Evolutionary conservation across 2,888 invertebrate species (phyloP).

Genomic region (Pasiphila rectangulata): DNA sequence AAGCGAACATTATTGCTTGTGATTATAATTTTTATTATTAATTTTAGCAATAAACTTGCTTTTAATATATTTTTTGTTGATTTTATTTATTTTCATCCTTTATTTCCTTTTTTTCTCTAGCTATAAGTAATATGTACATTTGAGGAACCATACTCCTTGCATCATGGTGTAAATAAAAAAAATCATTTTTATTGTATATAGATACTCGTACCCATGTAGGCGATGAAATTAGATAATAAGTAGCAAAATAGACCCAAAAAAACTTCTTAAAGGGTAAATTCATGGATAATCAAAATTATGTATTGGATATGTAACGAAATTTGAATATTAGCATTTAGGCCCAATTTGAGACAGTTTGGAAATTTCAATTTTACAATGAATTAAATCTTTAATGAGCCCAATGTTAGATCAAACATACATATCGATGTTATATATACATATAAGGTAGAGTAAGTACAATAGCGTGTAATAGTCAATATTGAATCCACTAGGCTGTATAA

Average conservation of each 20-base stretch:
- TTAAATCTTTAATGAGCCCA: slow-evolving; percentile 54
- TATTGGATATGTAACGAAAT: slow-evolving; percentile 58
- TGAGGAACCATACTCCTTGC: slow-evolving; percentile 80
- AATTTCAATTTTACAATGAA: slow-evolving; percentile 49
- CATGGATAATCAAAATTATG: slow-evolving; percentile 66
- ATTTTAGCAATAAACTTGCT: slow-evolving; percentile 81
- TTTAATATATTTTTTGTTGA: slow-evolving; percentile 69
- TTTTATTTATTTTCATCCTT: slow-evolving; percentile 63
- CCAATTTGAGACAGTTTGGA: slow-evolving; percentile 50
- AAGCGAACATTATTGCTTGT: slow-evolving; percentile 74
- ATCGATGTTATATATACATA: slow-evolving; percentile 75
- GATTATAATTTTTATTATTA: slow-evolving; percentile 76
- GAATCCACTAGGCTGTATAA: slow-evolving; percentile 70
- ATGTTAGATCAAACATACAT: slow-evolving; percentile 77
- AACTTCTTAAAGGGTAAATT: slow-evolving; percentile 50
- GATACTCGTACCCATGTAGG: slow-evolving; percentile 44
- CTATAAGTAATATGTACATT: slow-evolving; percentile 63
- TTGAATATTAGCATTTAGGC: slow-evolving; percentile 56
- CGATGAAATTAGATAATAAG: slow-evolving; percentile 37
- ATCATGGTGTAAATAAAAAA: slow-evolving; percentile 65
- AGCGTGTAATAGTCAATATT: slow-evolving; percentile 74
- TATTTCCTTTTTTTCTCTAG: slow-evolving; percentile 46
- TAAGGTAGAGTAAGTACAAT: slow-evolving; percentile 56
- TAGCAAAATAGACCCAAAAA: slow-evolving; percentile 42
- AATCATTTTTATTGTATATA: slow-evolving; percentile 64